Evolutionary conservation across 1,140 invertebrate genomes (phyloP), one percentile per base, ranked within the genome.

Genomic region (Drosophila pandora): DNA sequence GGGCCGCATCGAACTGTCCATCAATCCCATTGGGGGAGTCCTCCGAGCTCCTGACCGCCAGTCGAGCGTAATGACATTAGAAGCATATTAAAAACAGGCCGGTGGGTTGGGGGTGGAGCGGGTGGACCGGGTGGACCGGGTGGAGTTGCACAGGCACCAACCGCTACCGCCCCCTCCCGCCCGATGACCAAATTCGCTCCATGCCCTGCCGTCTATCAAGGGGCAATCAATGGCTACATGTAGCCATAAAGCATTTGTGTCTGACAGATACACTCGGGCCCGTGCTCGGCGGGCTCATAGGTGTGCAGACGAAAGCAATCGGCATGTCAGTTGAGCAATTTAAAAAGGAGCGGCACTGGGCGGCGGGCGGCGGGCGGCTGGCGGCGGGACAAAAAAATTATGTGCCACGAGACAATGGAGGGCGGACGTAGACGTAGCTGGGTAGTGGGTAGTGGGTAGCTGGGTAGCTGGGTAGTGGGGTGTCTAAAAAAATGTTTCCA

Each of bases 401-500:
- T 69, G 49, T 10, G 23, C 34, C 49, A 21, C 59, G 32, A 48
- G 50, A 58, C 61, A 65, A 70, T 50, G 61, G 22, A 4, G 25
- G 25, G 25, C 25, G 25, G 25, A 6, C 5, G 25, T 28, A 17
- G 17, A 17, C 17, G 1, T 17, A 17, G 17, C 17, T 17, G 17
- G 17, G 17, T 17, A 17, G 17, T 17, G 25, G 25, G 25, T 28
- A 6, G 9, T 2, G 17, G 45, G 37, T 17, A 17, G 17, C 17
- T 17, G 17, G 17, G 17, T 17, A 17, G 17, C n/a, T 17, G 25
- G 25, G 25, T 28, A 6, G 9, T 2, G 17, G 45, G 37, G 68
- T 12, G 43, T 43, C 12, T 64, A 76, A 64, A 76, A 79, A 73
- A 85, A 83, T 83, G 80, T 85, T 83, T 83, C 76, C 67, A 76